Evolutionary conservation across 2,797 vertebrate species (phyloP), one percentile per base, ranked within the genome.

Genomic region (Enteromius trimaculatus): DNA sequence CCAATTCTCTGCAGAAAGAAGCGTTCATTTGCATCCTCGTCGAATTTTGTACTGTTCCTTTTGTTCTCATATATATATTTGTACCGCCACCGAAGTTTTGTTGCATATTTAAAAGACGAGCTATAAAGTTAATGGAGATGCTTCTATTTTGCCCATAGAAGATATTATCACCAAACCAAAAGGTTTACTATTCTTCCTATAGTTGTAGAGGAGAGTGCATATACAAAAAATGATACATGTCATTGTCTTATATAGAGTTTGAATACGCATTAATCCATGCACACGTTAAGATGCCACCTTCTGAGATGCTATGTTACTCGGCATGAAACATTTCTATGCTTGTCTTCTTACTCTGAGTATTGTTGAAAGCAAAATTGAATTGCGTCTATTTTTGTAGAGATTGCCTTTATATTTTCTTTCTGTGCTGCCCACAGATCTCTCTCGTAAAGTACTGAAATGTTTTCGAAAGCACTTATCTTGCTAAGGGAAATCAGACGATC

Each of bases 1-100:
- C 97, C 98, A 99, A 97, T 97, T 98, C 96, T 97, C 96, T 96
- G 96, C 94, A 96, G 97, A 98, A 98, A 97, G 97, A 94, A 96
- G 96, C 96, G 96, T 96, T 96, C 93, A 95, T 96, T 96, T 88
- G 93, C 93, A 93, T 93, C 77, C 83, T 86, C 53, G 26, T 80
- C 94, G 94, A 94, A 94, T 94, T 94, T 91, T 92, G 94, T 94
- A 95, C 94, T 93, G 92, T 94, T 93, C 92, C 60, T 62, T 95
- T 93, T 90, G 94, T 95, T 96, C 94, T 95, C 91, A 93, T 64
- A 91, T 94, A 47, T 95, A 92, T 94, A 87, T 84, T 79, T 47
- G 90, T 84, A 84, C 71, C 64, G 82, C 90, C 90, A 89, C 89
- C 9, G n/a, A 81, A 86, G 89, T 89, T 91, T 65, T 65, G 62